Base-by-base conservation (phyloP, 2,113 vertebrate species). In the Acinonyx jubatus region DNA sequence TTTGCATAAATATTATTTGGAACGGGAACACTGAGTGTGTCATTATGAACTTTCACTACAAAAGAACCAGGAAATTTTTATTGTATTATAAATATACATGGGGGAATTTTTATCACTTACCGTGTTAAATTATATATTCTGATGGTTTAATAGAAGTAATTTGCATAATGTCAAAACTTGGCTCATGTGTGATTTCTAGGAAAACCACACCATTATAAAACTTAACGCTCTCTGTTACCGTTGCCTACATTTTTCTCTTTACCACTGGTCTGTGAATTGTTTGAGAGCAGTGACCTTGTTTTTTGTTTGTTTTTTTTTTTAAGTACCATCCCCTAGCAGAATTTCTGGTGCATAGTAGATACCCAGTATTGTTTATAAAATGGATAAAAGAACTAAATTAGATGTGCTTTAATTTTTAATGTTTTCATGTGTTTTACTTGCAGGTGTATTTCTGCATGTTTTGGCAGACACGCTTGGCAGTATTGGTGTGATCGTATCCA, bases 401-500 rank as follows among this genome's bases (percentile, higher is more conserved):
- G 23, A 91, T 83, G 23, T 91, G 45, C 45, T 68, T 90, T 91
- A n/a, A 71, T 97, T 87, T 95, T 84, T 98, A 89, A 96, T 74
- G 18, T 94, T 82, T 41, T 92, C 90, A 18, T 91, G 10, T 97
- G 19, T 97, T 94, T 97, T 91, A 63, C 68, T 97, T 94, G 83
- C 98, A 99, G 99, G 99, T 93, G 99, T 99, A 79, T 99, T 99
- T 98, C 99, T 99, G 65, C 99, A 99, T 71, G 99, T 99, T 80
- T 98, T 99, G 98, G 99, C 99, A 31, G 99, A 99, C 97, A 99
- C 99, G 1, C 98, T 99, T 95, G 99, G 99, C 98, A 99, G 99
- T 74, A 99, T 99, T 25, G 99, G 99, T 19, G 99, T 99, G 88
- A 99, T 99, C 18, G 99, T 99, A 96, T 99, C 99, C 93, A 99